Base-by-base conservation (phyloP, 2,888 invertebrate species). In the Apamea epomidion region DNA sequence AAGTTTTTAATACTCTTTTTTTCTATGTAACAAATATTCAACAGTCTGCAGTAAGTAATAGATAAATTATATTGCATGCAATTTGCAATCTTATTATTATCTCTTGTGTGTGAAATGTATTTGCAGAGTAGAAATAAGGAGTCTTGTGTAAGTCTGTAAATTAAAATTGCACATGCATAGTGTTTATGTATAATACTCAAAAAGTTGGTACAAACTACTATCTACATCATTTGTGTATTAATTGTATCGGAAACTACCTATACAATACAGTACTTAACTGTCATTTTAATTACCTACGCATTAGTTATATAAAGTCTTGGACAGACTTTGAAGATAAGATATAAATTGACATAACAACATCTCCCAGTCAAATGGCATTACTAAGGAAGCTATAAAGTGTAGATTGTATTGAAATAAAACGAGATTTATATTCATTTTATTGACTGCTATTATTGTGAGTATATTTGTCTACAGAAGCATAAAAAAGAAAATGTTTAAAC, bases 401-500 rank as follows among this genome's bases (percentile, higher is more conserved):
- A 69, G 51, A 54, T 32, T 54, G 45, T 45, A 69, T 21, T 68
- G n/a, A 83, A 81, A 71, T 73, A 69, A 18, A 67, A 65, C 21
- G 3, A 60, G 37, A 68, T 69, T 73, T 64, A 70, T 25, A 67
- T 58, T 74, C 0, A n/a, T 54, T 54, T 42, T 37, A 48, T n/a
- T n/a, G n/a, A 18, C 42, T 80, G 58, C 14, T 42, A 32, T 62
- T 60, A 74, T 62, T 71, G 18, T 58, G 29, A 42, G n/a, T 45
- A 45, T 68, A 76, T 70, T 45, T 54, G 12, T 37, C 5, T 58
- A 51, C 18, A 60, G 14, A 58, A 65, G 48, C 21, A 45, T 29
- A 87, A 54, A 51, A 51, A 82, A 72, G n/a, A 83, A 92, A 90
- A 95, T 95, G 94, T 94, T 89, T 84, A 88, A 89, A 87, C 89